Conservation (phyloP, 1,140 invertebrate genomes). For the Olivierus martensii region DNA sequence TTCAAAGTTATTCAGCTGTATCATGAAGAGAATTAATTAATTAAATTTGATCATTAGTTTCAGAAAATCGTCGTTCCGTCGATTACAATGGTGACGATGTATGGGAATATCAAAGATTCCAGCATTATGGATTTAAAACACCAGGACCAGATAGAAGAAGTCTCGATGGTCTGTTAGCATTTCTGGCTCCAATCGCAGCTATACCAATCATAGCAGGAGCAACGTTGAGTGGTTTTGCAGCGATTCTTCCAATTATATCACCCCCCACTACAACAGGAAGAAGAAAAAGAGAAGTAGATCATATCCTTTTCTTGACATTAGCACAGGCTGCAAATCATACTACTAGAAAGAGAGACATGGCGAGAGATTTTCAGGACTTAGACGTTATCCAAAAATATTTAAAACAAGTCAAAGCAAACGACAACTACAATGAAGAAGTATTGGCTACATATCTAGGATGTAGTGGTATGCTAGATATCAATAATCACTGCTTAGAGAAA, state of each 20-base stretch:
- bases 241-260: conserved; percentile 15
- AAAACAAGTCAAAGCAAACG: conserved; percentile 18
- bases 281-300: no score
- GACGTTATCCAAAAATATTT: conserved; percentile 21
- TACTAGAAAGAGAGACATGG: background rate
- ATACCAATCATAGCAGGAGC: conserved; percentile 20
- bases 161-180: conserved; percentile 10
- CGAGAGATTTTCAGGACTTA: conserved; percentile 11
- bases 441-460: conserved; percentile 27
- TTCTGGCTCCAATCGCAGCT: conserved; percentile 20
- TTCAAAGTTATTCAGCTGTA: no score
- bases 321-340: no score
- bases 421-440: conserved; percentile 25
- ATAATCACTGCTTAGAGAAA: conserved; percentile 26
- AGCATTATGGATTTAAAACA: conserved; percentile 16
- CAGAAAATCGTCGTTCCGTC: no score
- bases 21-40: no score
- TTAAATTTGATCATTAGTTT: no score
- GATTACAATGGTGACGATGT: conserved; percentile 5
- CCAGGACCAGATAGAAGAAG: conserved; percentile 4
- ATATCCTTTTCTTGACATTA: no score
- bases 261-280: background rate
- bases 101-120: conserved; percentile 14
- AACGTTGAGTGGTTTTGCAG: conserved; percentile 17
- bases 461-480: conserved; percentile 22